Evolutionary conservation across 2,888 invertebrate genomes (phyloP), one percentile per base, ranked within the genome.

Genomic region (Apodemia zela): DNA sequence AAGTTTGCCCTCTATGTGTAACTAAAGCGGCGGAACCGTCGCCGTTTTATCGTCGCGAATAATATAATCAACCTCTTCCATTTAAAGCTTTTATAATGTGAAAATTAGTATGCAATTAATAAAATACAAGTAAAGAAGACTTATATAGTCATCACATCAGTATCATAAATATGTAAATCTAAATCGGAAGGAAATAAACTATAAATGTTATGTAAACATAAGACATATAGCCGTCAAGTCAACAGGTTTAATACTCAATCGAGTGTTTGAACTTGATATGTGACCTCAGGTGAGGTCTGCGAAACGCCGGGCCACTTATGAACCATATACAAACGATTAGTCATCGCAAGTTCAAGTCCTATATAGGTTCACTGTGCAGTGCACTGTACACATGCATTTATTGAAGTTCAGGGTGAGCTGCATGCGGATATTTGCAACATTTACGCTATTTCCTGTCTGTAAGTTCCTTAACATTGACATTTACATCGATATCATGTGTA

Each of bases 181-280:
- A 60, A 63, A 60, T 17, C 35, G 65, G 63, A 64, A 68, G 64
- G 59, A 59, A 68, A 66, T 67, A 69, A 67, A 64, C 38, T 57
- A 17, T 11, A 51, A 47, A 47, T 47, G 76, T 79, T 80, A 71
- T 66, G 62, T 63, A 67, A 68, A 62, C 62, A 62, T 42, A 62
- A 64, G 73, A 76, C 69, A 73, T 71, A 73, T 72, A 66, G n/a
- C 25, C 62, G 51, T 51, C 49, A 54, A 62, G 57, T 58, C 63
- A 64, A 69, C 74, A 75, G 75, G 76, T 71, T 69, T 73, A 69
- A 66, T 64, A 60, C 65, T 47, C 35, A 80, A 79, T 47, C 51
- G 77, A 78, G 84, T 78, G 79, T 78, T 76, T 87, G 88, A 88
- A 87, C 88, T 88, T 88, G 87, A 82, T 82, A 76, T 83, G 82